These are phyloP conservation scores for Julus scandinavius DNA, from an alignment of 2,888 invertebrate species.

Conservation along the genomic window DNA sequence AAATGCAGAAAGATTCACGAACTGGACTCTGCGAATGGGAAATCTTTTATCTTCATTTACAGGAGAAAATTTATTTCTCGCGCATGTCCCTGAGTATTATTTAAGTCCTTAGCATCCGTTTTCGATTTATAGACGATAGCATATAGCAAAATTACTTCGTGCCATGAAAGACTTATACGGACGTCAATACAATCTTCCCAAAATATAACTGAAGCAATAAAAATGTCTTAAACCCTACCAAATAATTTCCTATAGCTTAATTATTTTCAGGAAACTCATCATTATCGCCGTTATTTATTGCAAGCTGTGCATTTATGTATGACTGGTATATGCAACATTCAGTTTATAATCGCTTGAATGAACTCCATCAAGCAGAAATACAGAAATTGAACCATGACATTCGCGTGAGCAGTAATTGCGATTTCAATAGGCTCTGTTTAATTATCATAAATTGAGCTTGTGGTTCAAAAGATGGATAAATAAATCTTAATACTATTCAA, in stretches of 20 bases:
- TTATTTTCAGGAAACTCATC: conserved; percentile 39
- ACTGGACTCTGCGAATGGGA: too few relatives aligned
- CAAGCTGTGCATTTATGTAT: conserved; percentile 4
- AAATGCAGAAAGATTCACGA: too few relatives aligned
- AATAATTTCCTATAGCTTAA: background rate
- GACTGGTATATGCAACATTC: background rate
- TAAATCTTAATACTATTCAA: conserved; percentile 7
- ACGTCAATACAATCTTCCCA: background rate
- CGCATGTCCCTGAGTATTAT: too few relatives aligned
- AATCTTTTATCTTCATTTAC: too few relatives aligned
- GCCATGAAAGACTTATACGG: background rate
- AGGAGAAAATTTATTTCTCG: too few relatives aligned
- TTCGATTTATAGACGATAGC: too few relatives aligned
- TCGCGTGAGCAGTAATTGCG: conserved; percentile 21
- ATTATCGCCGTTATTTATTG: background rate
- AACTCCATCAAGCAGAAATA: background rate
- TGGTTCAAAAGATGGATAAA: conserved; percentile 14
- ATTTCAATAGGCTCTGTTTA: conserved; percentile 11
- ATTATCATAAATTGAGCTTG: conserved; percentile 32
- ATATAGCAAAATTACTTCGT: too few relatives aligned
- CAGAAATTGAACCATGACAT: background rate
- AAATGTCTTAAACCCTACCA: background rate
- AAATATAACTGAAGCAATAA: background rate
- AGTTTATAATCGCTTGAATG: background rate
- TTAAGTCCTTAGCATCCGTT: too few relatives aligned